A percentile compares a stretch with the other conserved stretches of the same genome.
These are phyloP conservation scores for Conus ventricosus DNA, from an alignment of 1,140 invertebrate genomes.

Conservation along the genomic window DNA sequence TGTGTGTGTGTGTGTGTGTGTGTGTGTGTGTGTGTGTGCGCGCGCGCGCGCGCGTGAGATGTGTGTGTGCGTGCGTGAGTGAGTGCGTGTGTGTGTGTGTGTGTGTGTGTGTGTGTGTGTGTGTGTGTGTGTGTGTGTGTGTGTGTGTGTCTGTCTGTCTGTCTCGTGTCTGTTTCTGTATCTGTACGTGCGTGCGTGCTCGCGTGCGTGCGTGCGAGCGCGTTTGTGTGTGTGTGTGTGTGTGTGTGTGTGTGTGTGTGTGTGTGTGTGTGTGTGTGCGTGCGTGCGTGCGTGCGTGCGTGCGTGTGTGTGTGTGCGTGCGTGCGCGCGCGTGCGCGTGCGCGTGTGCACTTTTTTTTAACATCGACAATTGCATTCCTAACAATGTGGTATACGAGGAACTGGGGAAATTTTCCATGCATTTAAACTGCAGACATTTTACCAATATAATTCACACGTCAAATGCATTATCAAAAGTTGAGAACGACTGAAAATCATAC, in stretches of 20 bases:
- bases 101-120: not conserved
- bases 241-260: not conserved
- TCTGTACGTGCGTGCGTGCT: not conserved
- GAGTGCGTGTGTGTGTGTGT: constrained; percentile 17
- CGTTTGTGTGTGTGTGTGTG: not conserved
- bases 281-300: too few species aligned
- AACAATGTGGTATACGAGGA: too few species aligned
- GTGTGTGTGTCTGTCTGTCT: too few species aligned
- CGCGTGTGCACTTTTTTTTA: too few species aligned
- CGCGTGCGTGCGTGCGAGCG: not conserved
- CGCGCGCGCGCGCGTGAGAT: not conserved
- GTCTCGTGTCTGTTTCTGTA: not conserved
- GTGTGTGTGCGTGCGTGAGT: constrained; percentile 18
- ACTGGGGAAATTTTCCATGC: too few species aligned
- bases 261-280: not conserved
- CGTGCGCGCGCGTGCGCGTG: not conserved
- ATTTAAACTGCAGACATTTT: too few species aligned
- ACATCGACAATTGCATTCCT: too few species aligned
- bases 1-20: not conserved
- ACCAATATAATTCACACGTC: too few species aligned
- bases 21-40: not conserved
- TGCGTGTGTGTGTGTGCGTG: not conserved
- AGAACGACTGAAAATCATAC: too few species aligned
- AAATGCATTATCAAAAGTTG: too few species aligned
- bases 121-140: not conserved